Evolutionary conservation across 1,140 invertebrate genomes (phyloP).

Genomic region (Caenorhabditis elegans): DNA sequence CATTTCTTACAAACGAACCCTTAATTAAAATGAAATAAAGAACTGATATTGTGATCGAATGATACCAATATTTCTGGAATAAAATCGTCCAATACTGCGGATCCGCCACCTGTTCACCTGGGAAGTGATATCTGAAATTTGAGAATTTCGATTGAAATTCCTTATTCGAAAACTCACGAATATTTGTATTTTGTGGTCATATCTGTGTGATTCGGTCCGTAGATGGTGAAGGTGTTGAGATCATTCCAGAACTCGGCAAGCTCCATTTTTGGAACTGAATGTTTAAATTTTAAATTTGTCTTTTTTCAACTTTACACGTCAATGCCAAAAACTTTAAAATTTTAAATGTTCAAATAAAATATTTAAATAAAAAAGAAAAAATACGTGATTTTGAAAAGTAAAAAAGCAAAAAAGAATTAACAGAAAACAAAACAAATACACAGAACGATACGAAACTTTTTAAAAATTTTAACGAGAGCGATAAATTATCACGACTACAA

Average conservation of each 20-base stretch:
- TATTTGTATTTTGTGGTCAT: constrained; percentile 24
- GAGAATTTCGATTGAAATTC: no score
- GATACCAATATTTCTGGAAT: constrained; percentile 62
- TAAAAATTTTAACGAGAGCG: no score
- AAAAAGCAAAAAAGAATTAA: not conserved
- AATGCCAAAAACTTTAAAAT: no score
- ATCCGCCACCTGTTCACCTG: not conserved
- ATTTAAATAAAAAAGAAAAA: not conserved
- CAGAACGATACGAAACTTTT: no score
- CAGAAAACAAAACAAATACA: not conserved
- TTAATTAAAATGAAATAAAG: constrained; percentile 60
- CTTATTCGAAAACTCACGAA: not conserved
- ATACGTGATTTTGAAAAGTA: not conserved
- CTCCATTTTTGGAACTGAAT: constrained; percentile 21
- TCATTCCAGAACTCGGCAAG: constrained; percentile 21
- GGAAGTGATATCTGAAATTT: constrained; percentile 7
- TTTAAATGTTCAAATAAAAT: no score
- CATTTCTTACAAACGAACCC: no score
- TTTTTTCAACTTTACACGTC: no score
- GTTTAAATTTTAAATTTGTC: not conserved
- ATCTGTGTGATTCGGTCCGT: constrained; percentile 15
- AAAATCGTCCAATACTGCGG: constrained; percentile 9
- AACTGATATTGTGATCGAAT: constrained; percentile 63
- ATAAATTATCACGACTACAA: not conserved
- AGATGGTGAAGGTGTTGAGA: constrained; percentile 12